A percentile compares a stretch with the other conserved stretches of the same genome.
Evolutionary conservation across 2,113 vertebrate species (phyloP).

Genomic region (Muntiacus muntjak): DNA sequence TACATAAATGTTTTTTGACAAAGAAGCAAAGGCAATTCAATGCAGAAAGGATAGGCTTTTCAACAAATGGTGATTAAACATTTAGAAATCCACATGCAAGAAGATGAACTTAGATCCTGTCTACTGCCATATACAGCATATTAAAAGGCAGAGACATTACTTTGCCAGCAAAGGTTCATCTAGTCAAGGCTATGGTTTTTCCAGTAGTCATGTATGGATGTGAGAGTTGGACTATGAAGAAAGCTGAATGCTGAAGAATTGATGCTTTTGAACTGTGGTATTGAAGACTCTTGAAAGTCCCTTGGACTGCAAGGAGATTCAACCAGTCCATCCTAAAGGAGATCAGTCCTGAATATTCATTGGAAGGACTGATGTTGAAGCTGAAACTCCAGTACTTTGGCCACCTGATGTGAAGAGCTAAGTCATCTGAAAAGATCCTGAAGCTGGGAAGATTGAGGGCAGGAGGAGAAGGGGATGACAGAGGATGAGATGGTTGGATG

Average conservation of each 20-base stretch:
- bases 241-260: accelerated
- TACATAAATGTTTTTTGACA: background rate
- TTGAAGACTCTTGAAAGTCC: background rate
- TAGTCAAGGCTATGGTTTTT: background rate
- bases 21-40: background rate
- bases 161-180: accelerated
- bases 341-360: background rate
- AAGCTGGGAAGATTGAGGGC: background rate
- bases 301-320: background rate
- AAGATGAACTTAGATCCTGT: background rate
- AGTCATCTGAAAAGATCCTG: background rate
- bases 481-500: background rate
- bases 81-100: background rate
- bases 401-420: background rate
- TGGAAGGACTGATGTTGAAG: background rate
- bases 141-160: background rate
- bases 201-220: background rate
- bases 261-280: background rate
- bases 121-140: background rate
- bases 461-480: background rate
- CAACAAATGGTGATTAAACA: background rate
- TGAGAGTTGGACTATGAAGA: background rate
- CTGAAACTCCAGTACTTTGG: background rate
- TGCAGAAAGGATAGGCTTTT: background rate
- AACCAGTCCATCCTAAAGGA: background rate